Evolutionary conservation across 92 coral and sea anemone species (phyloP).

Genomic region (Paragorgia papillata): DNA sequence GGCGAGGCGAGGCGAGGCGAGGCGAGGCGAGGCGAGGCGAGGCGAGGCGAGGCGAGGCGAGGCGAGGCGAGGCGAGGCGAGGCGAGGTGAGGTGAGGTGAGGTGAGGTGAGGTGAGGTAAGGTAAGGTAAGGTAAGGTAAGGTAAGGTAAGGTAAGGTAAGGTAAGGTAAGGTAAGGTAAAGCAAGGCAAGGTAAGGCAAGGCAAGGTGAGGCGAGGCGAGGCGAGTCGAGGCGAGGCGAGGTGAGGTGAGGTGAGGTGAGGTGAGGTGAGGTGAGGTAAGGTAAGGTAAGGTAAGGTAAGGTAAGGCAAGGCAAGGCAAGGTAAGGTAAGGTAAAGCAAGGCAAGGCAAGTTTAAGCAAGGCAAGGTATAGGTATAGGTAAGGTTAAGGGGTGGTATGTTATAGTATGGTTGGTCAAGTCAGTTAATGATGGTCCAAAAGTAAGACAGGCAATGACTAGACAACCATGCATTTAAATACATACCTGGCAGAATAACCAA

Average conservation of each 20-base stretch:
- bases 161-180: background rate
- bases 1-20: background rate
- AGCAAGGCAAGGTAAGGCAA: background rate
- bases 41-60: background rate
- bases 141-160: background rate
- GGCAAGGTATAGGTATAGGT: background rate
- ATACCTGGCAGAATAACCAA: constrained; percentile 50
- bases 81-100: background rate
- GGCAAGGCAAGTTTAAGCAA: background rate
- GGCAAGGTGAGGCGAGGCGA: background rate
- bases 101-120: constrained; percentile 3
- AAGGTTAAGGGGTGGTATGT: background rate
- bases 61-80: background rate
- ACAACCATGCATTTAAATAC: background rate
- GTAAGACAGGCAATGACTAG: no score
- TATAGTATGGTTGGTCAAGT: constrained; percentile 29
- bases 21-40: background rate
- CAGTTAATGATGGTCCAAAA: no score
- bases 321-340: background rate
- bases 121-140: background rate
- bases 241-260: background rate
- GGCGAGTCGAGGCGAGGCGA: background rate
- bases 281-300: background rate
- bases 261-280: background rate
- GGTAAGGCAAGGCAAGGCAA: background rate